Conservation (phyloP, 2,888 invertebrate genomes). For the Ormyrus rosae region DNA sequence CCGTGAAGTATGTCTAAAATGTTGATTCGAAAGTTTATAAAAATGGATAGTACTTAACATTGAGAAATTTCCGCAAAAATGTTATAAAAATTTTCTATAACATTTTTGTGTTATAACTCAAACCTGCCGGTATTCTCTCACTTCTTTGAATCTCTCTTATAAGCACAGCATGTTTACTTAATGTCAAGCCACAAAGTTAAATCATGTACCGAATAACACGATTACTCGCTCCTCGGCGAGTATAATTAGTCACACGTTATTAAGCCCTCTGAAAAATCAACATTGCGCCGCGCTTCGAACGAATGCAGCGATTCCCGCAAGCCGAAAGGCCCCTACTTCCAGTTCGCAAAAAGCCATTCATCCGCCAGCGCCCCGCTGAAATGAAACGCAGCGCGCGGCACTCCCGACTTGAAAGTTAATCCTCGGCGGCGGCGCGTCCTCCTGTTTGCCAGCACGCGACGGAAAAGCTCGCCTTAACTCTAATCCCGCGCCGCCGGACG, state of each 20-base stretch:
- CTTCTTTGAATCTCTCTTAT: too few relatives aligned
- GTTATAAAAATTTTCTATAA: too few relatives aligned
- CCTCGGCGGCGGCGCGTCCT: neutral
- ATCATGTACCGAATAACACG: too few relatives aligned
- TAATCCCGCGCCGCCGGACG: slow-evolving; percentile 12
- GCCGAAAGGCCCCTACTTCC: neutral
- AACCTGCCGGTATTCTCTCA: too few relatives aligned
- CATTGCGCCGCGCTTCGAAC: neutral
- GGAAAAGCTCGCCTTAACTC: neutral
- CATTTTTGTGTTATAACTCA: too few relatives aligned
- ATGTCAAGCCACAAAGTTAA: neutral
- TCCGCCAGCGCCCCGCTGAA: neutral
- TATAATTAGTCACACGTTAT: too few relatives aligned
- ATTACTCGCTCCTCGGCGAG: too few relatives aligned
- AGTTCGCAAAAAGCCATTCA: neutral
- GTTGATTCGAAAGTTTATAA: too few relatives aligned
- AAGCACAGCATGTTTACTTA: neutral
- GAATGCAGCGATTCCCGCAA: neutral
- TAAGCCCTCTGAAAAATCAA: too few relatives aligned
- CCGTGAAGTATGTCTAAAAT: too few relatives aligned
- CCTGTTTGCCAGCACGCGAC: slow-evolving; percentile 1
- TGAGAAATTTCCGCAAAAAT: too few relatives aligned
- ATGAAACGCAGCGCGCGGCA: neutral
- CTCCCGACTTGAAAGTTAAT: slow-evolving; percentile 36
- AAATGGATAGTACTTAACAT: too few relatives aligned